Conservation (phyloP, 2,113 vertebrate genomes). For the Catharus minimus region DNA sequence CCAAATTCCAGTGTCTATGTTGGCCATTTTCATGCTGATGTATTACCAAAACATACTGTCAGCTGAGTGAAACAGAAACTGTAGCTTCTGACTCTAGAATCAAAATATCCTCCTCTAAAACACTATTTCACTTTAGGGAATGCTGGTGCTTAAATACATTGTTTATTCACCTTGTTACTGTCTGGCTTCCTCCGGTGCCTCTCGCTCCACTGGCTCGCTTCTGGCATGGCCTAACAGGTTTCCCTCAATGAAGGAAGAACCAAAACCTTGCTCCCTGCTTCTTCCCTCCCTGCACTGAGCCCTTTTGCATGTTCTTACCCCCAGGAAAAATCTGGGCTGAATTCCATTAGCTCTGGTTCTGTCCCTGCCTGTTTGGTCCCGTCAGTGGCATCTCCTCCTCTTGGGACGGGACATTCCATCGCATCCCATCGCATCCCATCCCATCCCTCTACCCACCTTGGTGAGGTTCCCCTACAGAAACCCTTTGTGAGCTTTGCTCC, state of each 20-base stretch:
- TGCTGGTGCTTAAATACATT: neutral
- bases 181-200: neutral
- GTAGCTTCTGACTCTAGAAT: neutral
- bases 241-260: neutral
- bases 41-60: neutral
- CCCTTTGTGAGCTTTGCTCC: neutral
- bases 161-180: neutral
- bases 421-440: no score
- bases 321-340: neutral
- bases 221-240: neutral
- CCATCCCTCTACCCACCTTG: neutral
- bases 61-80: neutral
- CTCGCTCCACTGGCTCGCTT: neutral
- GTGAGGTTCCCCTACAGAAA: neutral
- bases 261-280: neutral
- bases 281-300: neutral
- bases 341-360: neutral
- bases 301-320: neutral
- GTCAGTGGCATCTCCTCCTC: rapidly evolving
- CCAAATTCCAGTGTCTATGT: rapidly evolving
- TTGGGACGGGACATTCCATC: neutral
- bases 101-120: neutral
- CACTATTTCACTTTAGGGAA: neutral
- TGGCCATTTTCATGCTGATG: neutral
- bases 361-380: neutral